Evolutionary conservation across 1,140 invertebrate genomes (phyloP).

Genomic region (Euwallacea fornicatus): DNA sequence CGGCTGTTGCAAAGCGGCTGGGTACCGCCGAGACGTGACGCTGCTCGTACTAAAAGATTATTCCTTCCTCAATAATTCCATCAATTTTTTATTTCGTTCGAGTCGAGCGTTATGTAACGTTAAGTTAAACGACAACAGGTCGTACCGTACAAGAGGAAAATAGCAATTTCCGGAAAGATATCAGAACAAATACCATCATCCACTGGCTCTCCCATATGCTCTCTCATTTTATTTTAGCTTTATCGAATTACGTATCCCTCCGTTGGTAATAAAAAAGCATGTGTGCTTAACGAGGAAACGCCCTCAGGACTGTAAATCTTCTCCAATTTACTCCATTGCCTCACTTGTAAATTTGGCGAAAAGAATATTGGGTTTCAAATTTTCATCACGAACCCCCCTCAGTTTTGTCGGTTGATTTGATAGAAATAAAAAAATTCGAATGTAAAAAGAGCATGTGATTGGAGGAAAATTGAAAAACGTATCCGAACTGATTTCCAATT

Average conservation of each 20-base stretch:
- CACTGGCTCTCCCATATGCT: not conserved
- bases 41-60: not conserved
- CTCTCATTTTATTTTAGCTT: slow-evolving; percentile 14
- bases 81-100: not conserved
- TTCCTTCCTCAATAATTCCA: slow-evolving; percentile 4
- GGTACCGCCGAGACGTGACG: not conserved
- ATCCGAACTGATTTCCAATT: too few species aligned
- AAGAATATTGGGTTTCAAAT: slow-evolving; percentile 12
- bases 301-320: slow-evolving; percentile 14
- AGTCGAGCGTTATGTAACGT: not conserved
- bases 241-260: slow-evolving; percentile 18
- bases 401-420: too few species aligned
- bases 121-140: not conserved
- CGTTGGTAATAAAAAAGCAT: slow-evolving; percentile 19
- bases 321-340: not conserved
- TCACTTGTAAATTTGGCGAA: slow-evolving; percentile 10
- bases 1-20: not conserved
- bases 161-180: too few species aligned
- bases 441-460: too few species aligned
- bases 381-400: not conserved
- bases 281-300: slow-evolving; percentile 12
- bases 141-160: not conserved
- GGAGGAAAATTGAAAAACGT: too few species aligned
- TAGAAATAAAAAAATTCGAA: too few species aligned
- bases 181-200: too few species aligned